Evolutionary conservation across 53 echinoderm and acorn worm species (phyloP).

Genomic region (Luidia sarsii): DNA sequence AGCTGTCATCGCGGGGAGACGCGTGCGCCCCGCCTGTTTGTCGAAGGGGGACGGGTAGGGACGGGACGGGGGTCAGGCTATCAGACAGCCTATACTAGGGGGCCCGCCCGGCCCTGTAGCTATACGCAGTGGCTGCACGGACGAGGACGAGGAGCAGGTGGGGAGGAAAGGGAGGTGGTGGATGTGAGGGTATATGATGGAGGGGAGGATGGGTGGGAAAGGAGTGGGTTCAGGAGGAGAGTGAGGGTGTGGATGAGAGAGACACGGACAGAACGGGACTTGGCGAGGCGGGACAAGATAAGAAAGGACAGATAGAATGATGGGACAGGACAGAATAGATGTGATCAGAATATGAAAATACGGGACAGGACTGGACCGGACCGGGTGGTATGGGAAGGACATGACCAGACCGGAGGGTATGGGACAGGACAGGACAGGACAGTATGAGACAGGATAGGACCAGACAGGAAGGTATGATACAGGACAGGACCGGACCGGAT

Average conservation of each 20-base stretch:
- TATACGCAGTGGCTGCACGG: no score
- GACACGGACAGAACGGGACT: background rate
- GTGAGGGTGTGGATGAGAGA: background rate
- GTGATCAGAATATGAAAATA: background rate
- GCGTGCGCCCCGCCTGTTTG: constrained; percentile 10
- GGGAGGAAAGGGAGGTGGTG: no score
- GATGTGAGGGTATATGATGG: background rate
- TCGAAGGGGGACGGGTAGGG: background rate
- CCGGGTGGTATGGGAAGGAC: no score
- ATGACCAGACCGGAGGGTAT: no score
- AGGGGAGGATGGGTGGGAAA: background rate
- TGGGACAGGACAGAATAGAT: background rate
- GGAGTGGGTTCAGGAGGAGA: background rate
- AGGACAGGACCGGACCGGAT: no score
- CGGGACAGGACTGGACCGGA: background rate
- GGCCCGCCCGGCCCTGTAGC: no score
- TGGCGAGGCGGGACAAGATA: background rate
- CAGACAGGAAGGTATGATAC: no score
- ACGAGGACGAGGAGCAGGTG: no score
- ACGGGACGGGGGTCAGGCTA: background rate
- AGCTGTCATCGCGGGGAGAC: constrained; percentile 23
- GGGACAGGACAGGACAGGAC: no score
- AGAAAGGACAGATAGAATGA: background rate
- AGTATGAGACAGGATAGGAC: no score
- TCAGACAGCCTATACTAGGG: no score